A percentile compares a stretch with the other conserved stretches of the same genome.
Evolutionary conservation across 1,140 invertebrate species (phyloP).

Genomic region (Teleogryllus occipitalis): DNA sequence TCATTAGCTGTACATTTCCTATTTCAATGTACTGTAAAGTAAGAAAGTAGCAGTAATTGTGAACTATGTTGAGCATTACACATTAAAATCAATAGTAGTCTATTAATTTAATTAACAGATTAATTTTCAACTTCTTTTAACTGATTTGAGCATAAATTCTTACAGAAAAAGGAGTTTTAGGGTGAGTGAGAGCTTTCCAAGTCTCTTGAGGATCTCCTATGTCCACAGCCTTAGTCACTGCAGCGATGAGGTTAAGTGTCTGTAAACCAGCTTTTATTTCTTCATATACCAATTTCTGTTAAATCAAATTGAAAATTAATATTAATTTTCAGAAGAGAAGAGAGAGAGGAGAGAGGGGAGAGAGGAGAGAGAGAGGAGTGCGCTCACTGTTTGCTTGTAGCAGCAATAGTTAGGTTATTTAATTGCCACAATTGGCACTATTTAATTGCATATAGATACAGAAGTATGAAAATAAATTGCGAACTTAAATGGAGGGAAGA

Average conservation of each 20-base stretch:
- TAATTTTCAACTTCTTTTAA: not conserved
- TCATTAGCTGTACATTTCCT: too few species aligned
- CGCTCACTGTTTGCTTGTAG: too few species aligned
- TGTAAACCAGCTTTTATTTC: conserved; percentile 54
- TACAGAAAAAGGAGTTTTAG: conserved; percentile 34
- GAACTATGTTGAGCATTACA: too few species aligned
- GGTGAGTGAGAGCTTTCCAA: conserved; percentile 40
- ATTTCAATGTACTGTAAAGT: too few species aligned
- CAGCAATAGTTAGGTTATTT: too few species aligned
- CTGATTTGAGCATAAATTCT: conserved; percentile 18
- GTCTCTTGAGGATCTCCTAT: conserved; percentile 44
- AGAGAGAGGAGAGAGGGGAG: not conserved
- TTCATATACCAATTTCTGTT: conserved; percentile 24
- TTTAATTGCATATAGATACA: too few species aligned
- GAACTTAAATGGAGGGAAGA: too few species aligned
- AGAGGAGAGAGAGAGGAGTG: too few species aligned
- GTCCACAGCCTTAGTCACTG: conserved; percentile 56
- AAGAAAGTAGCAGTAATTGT: too few species aligned
- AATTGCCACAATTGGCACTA: too few species aligned
- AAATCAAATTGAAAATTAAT: not conserved
- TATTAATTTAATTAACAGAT: not conserved
- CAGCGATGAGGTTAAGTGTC: conserved; percentile 51
- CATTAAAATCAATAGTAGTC: too few species aligned
- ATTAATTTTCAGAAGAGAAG: not conserved
- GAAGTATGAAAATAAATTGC: too few species aligned